These are phyloP conservation scores for Gavia stellata DNA, from an alignment of 2,113 vertebrate species.

Conservation along the genomic window DNA sequence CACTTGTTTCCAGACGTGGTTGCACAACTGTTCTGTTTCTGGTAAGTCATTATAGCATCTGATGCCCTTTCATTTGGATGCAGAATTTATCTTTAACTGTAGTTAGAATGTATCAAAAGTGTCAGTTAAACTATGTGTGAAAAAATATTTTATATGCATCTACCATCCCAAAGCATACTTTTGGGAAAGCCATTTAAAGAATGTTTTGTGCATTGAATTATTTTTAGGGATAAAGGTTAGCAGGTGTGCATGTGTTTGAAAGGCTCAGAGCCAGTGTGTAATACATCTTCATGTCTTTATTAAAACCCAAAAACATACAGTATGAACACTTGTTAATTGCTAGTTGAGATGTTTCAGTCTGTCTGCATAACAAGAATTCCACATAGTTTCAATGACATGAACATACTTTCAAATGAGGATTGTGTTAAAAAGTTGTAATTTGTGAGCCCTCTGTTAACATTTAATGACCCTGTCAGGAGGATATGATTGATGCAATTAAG, in stretches of 20 bases:
- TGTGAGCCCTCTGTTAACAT: constrained; percentile 73
- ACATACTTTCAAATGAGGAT: constrained; percentile 26
- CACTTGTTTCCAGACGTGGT: constrained; percentile 32
- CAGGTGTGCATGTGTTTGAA: background rate
- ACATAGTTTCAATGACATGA: background rate
- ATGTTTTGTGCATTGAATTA: background rate
- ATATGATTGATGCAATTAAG: constrained; percentile 80
- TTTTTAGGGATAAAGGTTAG: background rate
- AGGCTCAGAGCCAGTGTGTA: background rate
- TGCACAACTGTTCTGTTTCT: background rate
- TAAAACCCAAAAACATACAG: background rate
- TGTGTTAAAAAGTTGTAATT: constrained; percentile 68
- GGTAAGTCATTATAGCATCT: background rate
- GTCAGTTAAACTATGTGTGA: constrained; percentile 25
- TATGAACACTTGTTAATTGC: background rate
- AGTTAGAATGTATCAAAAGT: constrained; percentile 11
- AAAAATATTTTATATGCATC: background rate
- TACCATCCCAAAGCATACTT: background rate
- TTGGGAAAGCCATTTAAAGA: background rate
- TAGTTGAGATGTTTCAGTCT: background rate
- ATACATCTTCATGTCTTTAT: background rate
- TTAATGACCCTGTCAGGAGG: constrained; percentile 76
- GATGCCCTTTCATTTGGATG: background rate
- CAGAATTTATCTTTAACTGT: constrained; percentile 2
- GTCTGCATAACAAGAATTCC: background rate